Conservation (phyloP, 2,888 invertebrate species). For the Pseudococcus longispinus region DNA sequence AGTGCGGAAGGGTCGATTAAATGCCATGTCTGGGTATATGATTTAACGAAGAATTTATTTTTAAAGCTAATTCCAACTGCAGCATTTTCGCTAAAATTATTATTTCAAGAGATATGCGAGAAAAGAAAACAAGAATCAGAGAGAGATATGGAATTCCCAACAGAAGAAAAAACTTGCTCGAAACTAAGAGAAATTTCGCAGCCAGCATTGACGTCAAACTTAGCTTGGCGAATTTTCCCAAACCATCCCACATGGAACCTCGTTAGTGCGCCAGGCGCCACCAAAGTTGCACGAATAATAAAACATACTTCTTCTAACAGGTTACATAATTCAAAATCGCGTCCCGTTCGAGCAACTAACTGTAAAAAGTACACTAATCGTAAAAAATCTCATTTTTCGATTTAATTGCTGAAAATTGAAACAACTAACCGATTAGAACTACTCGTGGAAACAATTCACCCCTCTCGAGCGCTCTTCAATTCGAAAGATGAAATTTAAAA, state of each 20-base stretch:
- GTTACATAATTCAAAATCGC: neutral
- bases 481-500: neutral
- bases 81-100: neutral
- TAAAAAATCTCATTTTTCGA: neutral
- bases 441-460: neutral
- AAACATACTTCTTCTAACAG: neutral
- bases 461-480: neutral
- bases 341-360: neutral
- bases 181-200: neutral
- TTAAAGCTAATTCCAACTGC: neutral
- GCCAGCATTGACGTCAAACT: neutral
- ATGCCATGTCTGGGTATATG: too few relatives aligned
- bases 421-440: neutral
- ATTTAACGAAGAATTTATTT: neutral
- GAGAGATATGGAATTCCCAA: neutral
- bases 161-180: neutral
- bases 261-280: neutral
- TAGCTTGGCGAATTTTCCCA: neutral
- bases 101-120: too few relatives aligned
- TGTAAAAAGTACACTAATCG: neutral
- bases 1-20: neutral
- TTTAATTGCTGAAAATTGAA: neutral
- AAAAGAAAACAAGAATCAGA: too few relatives aligned
- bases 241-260: neutral
- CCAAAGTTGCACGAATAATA: neutral